phyloP scores from a whole-genome alignment of 2,113 vertebrate species.

The Mus musculus region DNA sequence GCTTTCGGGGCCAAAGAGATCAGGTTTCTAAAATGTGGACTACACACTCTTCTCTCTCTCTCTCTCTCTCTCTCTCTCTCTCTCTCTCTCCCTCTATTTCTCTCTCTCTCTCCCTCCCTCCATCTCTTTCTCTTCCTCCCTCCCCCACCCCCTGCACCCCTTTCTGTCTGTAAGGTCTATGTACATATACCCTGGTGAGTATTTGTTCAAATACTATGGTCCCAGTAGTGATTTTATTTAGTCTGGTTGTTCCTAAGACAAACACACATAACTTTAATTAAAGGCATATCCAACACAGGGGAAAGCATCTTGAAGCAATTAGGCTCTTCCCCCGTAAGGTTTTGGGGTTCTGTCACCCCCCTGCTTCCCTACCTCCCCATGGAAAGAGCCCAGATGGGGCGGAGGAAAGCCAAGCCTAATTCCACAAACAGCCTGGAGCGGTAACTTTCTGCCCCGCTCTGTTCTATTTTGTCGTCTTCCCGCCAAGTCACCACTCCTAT shows the following conservation, averaged over 20 bases:
- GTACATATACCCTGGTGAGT: slow-evolving; percentile 31
- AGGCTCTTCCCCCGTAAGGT: slow-evolving; percentile 54
- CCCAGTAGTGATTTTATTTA: slow-evolving; percentile 72
- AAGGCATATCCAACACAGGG: slow-evolving; percentile 64
- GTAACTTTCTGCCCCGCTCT: slow-evolving; percentile 8
- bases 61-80: fast-evolving
- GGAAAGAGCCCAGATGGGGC: slow-evolving; percentile 72
- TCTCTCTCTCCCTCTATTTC: not conserved
- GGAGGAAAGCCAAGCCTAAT: slow-evolving; percentile 54
- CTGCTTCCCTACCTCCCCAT: slow-evolving; percentile 59
- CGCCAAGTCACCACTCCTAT: slow-evolving; percentile 29
- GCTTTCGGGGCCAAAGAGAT: slow-evolving; percentile 53
- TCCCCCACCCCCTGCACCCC: fast-evolving
- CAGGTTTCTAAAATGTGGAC: slow-evolving; percentile 39
- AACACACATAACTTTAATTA: slow-evolving; percentile 72
- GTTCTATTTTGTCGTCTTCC: not conserved
- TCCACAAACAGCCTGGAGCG: slow-evolving; percentile 67
- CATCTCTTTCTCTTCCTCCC: fast-evolving
- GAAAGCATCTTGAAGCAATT: slow-evolving; percentile 76
- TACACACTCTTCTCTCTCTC: fast-evolving
- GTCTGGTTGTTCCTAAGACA: slow-evolving; percentile 79
- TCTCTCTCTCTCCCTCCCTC: fast-evolving
- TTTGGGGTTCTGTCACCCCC: slow-evolving; percentile 61
- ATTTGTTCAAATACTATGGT: slow-evolving; percentile 61
- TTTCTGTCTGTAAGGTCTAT: not conserved